Base-by-base conservation (phyloP, 2,113 vertebrate genomes). In the pig (Sus scrofa) region DNA sequence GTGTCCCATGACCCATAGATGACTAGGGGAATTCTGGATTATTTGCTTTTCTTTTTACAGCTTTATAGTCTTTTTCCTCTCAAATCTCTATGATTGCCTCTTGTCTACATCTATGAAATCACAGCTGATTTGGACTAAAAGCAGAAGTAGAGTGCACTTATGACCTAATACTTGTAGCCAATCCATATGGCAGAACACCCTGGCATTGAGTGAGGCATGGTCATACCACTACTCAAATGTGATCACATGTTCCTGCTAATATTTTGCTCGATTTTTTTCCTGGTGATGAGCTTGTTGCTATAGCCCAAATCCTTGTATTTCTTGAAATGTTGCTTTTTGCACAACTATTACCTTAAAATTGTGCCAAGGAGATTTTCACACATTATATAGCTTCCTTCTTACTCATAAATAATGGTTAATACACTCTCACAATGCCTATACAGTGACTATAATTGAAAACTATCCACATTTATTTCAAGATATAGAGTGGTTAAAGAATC, bases 271-370 rank as follows among this genome's bases (percentile, higher is more conserved):
- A 10, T 67, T 82, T 1, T 15, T 2, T 16, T 84, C 96, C 73
- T 20, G 22, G 16, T 19, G 3, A 50, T 65, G 24, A 86, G 7
- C 24, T 88, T 50, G 73, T 68, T n/a, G 20, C 2, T 86, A 7
- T 24, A 30, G 19, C 73, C 85, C 44, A 81, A 63, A 30, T 65
- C 44, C 18, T 54, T 92, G 7, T 77, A n/a, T 56, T 62, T 73
- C 68, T 87, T 79, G 30, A 83, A 73, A 67, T 87, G n/a, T 71
- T 89, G 15, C 26, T 50, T 83, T 95, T 93, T 89, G 7, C 4
- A 20, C 70, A 44, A 50, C 16, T 60, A 6, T 77, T 79, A 65
- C 32, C 39, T 90, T 85, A 90, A 96, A 74, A 52, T 92, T 34
- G 24, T 27, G 30, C 3, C 54, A 91, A 91, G 44, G 27, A 34